These are phyloP conservation scores for Trissolcus basalis DNA, from an alignment of 1,140 invertebrate species.

Conservation along the genomic window DNA sequence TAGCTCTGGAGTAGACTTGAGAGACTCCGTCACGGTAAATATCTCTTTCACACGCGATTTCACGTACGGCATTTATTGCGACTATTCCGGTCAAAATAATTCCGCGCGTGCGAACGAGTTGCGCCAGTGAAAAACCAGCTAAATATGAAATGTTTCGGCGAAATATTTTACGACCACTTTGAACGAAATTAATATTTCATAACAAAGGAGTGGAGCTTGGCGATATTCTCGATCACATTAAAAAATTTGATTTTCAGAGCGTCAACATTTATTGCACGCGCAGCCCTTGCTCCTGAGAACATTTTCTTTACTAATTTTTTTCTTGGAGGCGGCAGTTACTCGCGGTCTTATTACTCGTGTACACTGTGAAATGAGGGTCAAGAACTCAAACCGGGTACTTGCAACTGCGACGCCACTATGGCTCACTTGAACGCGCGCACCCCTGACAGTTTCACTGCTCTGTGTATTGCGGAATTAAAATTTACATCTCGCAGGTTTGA, in stretches of 20 bases:
- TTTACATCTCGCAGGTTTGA: too few relatives aligned
- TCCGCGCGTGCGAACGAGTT: slow-evolving; percentile 6
- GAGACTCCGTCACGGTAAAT: slow-evolving; percentile 13
- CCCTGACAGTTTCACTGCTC: too few relatives aligned
- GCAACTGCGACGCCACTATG: slow-evolving; percentile 17
- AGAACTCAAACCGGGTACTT: slow-evolving; percentile 45
- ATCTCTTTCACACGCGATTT: slow-evolving; percentile 9
- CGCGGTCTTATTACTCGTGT: slow-evolving; percentile 45
- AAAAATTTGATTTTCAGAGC: background rate
- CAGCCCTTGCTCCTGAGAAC: slow-evolving; percentile 25
- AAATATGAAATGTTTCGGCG: too few relatives aligned
- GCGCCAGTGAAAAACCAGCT: too few relatives aligned
- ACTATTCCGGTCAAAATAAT: slow-evolving; percentile 12
- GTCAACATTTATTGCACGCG: slow-evolving; percentile 19
- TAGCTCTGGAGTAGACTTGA: slow-evolving; percentile 5
- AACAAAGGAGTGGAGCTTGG: slow-evolving; percentile 17
- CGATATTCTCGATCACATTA: slow-evolving; percentile 23
- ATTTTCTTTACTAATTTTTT: slow-evolving; percentile 52
- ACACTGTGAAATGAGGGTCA: slow-evolving; percentile 47
- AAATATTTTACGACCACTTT: too few relatives aligned
- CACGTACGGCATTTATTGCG: slow-evolving; percentile 10
- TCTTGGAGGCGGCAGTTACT: slow-evolving; percentile 42
- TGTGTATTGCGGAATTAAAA: too few relatives aligned
- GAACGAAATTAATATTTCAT: background rate
- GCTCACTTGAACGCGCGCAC: too few relatives aligned